Evolutionary conservation across 2,888 invertebrate genomes (phyloP).

Genomic region (Sesia bembeciformis): DNA sequence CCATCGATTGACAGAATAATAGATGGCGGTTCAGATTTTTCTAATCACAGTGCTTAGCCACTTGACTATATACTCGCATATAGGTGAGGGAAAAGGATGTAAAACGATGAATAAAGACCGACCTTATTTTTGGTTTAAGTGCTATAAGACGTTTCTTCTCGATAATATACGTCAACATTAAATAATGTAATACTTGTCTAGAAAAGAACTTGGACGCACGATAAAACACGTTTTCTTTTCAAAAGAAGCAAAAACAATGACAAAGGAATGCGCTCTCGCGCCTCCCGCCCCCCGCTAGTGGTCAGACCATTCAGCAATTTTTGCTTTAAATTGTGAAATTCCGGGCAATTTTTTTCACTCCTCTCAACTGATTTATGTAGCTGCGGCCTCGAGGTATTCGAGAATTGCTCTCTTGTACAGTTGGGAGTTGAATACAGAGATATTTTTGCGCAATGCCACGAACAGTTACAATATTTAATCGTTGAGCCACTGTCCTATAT

Average conservation of each 20-base stretch:
- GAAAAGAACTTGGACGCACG: background rate
- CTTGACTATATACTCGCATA: too few species aligned
- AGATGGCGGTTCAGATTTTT: background rate
- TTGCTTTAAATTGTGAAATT: constrained; percentile 9
- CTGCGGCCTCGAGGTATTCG: constrained; percentile 2
- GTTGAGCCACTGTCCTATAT: too few species aligned
- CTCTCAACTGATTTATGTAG: constrained; percentile 5
- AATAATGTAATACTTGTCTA: background rate
- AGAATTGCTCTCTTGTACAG: background rate
- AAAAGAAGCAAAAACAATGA: constrained; percentile 3
- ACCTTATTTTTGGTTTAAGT: too few species aligned
- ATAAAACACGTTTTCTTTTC: constrained; percentile 1
- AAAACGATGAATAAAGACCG: too few species aligned
- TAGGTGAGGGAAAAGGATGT: too few species aligned
- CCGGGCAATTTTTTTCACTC: constrained; percentile 10
- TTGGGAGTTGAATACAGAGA: too few species aligned
- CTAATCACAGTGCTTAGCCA: background rate
- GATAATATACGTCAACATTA: background rate
- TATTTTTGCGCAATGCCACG: too few species aligned
- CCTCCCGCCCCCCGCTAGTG: constrained; percentile 2
- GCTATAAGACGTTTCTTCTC: background rate
- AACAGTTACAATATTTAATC: too few species aligned
- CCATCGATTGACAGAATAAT: too few species aligned
- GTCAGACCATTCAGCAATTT: constrained; percentile 8
- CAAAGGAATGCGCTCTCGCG: background rate